Evolutionary conservation across 2,113 vertebrate genomes (phyloP).

Genomic region (Hepsetus odoe): DNA sequence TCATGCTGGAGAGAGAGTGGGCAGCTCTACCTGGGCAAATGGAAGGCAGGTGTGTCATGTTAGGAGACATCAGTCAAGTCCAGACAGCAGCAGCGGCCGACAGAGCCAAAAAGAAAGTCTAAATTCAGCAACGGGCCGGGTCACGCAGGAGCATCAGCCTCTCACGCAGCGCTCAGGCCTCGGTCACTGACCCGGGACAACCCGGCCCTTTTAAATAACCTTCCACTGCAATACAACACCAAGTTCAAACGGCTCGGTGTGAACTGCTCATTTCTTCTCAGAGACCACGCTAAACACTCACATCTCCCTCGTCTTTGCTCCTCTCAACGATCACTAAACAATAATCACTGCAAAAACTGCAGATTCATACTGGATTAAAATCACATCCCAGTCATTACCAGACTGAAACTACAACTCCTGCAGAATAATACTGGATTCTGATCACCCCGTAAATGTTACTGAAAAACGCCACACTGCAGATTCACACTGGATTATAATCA

Average conservation of each 20-base stretch:
- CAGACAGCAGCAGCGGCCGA: background rate
- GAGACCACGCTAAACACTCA: background rate
- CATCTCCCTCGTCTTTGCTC: background rate
- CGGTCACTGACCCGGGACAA: background rate
- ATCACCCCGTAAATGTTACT: background rate
- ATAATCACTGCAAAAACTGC: background rate
- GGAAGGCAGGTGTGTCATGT: background rate
- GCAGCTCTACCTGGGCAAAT: slow-evolving; percentile 1
- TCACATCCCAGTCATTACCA: background rate
- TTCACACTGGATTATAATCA: background rate
- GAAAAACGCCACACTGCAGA: background rate
- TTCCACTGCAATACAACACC: slow-evolving; percentile 6
- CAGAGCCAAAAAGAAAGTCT: too few relatives aligned
- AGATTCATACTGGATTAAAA: background rate
- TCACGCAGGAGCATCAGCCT: too few relatives aligned
- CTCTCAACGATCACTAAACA: background rate
- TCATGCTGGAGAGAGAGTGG: slow-evolving; percentile 30
- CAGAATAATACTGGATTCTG: background rate
- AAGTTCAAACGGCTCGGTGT: background rate
- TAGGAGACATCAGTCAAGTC: slow-evolving; percentile 11
- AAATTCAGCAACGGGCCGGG: too few relatives aligned
- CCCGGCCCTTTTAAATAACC: background rate
- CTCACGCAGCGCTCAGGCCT: background rate
- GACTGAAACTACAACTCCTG: background rate
- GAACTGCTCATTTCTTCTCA: background rate